Evolutionary conservation across 2,113 vertebrate species (phyloP).

Genomic region (Brachyhypopomus gauderio): DNA sequence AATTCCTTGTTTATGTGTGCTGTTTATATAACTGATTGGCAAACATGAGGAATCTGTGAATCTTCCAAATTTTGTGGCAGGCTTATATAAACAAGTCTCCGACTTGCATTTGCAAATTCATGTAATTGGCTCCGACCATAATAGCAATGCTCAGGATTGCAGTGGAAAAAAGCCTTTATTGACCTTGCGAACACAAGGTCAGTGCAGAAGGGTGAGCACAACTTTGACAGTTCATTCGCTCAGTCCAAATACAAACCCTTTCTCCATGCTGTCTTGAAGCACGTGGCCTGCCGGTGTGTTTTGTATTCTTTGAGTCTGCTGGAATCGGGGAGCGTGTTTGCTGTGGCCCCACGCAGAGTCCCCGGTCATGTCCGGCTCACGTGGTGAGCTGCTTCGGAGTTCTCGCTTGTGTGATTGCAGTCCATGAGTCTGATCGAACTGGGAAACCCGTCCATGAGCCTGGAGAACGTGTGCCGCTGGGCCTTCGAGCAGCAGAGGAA

Average conservation of each 20-base stretch:
- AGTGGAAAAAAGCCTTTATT: too few species aligned
- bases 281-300: too few species aligned
- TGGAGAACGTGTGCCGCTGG: conserved; percentile 97
- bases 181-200: too few species aligned
- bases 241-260: background rate
- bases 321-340: too few species aligned
- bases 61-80: background rate
- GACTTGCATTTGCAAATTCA: too few species aligned
- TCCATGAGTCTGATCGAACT: conserved; percentile 90
- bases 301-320: too few species aligned
- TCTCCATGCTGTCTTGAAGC: background rate
- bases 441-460: conserved; percentile 90
- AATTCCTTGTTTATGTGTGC: background rate
- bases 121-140: too few species aligned
- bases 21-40: background rate
- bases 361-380: too few species aligned
- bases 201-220: background rate
- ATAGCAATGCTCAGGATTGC: too few species aligned
- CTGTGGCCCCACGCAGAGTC: too few species aligned
- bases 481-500: conserved; percentile 91
- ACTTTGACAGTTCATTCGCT: background rate
- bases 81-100: too few species aligned
- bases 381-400: too few species aligned
- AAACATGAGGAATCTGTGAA: background rate
- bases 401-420: conserved; percentile 55